Percentiles rank a stretch among this genome's conserved stretches.
These are phyloP conservation scores for Hydropotes inermis DNA, from an alignment of 2,113 vertebrate species.

Conservation along the genomic window DNA sequence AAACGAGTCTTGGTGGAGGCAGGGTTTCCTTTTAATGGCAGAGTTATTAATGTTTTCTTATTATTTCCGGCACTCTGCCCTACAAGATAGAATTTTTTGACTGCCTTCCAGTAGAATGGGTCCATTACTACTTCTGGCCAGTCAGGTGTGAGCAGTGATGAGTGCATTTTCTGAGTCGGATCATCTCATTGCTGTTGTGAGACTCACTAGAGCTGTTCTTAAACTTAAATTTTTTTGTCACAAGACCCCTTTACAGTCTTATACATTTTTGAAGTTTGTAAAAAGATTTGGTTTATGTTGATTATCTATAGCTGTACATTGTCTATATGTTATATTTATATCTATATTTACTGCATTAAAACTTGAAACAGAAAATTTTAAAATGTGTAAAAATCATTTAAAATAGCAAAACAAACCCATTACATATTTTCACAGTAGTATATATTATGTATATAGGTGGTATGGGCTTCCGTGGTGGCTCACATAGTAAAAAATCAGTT, in stretches of 20 bases:
- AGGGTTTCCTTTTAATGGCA: background rate
- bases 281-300: background rate
- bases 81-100: no score
- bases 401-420: background rate
- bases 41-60: background rate
- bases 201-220: background rate
- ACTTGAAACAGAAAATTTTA: background rate
- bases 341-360: background rate
- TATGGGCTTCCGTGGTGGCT: background rate
- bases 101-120: fast-evolving
- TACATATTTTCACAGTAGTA: background rate
- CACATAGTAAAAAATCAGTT: background rate
- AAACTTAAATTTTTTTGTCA: background rate
- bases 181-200: background rate
- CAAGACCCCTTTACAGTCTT: background rate
- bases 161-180: background rate
- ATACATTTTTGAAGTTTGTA: background rate
- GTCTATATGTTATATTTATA: background rate
- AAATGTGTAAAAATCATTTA: background rate
- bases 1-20: background rate
- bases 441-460: background rate
- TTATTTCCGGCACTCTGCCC: background rate
- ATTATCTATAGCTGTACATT: background rate
- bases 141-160: background rate
- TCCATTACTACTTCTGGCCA: background rate